Evolutionary conservation across 2,797 vertebrate species (phyloP), one percentile per base, ranked within the genome.

Genomic region (Rhodeus uyekii): DNA sequence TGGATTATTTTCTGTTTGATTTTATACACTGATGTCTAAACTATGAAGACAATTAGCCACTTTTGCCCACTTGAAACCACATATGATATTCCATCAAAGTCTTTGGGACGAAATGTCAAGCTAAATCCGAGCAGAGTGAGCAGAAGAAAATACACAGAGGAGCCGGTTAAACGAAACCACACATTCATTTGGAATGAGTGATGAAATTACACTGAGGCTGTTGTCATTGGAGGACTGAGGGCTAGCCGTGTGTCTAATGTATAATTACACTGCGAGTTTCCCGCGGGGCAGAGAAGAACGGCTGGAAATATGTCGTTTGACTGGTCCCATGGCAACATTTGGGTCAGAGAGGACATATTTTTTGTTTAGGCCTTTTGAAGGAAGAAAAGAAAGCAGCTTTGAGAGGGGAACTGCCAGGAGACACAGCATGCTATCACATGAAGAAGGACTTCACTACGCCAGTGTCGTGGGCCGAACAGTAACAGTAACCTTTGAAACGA

Each of bases 221-320:
- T 48, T 85, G 83, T 77, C 71, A 64, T 80, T 72, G 46, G 73
- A 80, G 42, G 24, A 68, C 71, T 68, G 36, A 44, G 38, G 82
- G 44, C 68, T 76, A 44, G 60, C 58, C 36, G 76, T 86, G 72
- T 82, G 83, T 72, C 75, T 87, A 60, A 85, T 85, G 76, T 84
- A 83, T 85, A 85, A 86, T 89, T 85, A 86, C 77, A 83, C 79
- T 76, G 81, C 32, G 71, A 80, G 72, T 58, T 81, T 76, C 81
- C 83, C 78, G 61, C 44, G 42, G 83, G 78, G 76, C 77, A 81
- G 3, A 42, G 78, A 79, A 67, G 75, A 74, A 81, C 80, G 67
- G 61, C 67, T 64, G 84, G 78, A 89, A 87, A 85, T 84, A 89
- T 87, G 83, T 86, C 22, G 88, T 87, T 84, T 74, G 85, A 81